phyloP scores from a whole-genome alignment of 2,888 invertebrate genomes.

The Megastigmus dorsalis region DNA sequence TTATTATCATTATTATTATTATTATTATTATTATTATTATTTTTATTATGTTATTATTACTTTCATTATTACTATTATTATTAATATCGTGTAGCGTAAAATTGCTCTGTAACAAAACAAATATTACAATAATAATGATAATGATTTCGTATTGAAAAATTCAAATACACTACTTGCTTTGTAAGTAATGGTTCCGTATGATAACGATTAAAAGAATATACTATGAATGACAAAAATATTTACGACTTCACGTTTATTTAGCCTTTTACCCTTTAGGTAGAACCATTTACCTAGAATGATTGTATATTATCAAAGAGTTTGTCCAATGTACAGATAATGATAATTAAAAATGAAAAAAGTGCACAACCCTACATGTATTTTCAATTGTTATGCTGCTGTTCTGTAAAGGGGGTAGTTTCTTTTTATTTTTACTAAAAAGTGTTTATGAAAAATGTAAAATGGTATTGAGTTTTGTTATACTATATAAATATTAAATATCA shows the following conservation, averaged over 20 bases:
- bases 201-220: slow-evolving; percentile 53
- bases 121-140: slow-evolving; percentile 62
- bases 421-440: slow-evolving; percentile 11
- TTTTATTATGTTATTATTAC: slow-evolving; percentile 25
- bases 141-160: slow-evolving; percentile 63
- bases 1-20: slow-evolving; percentile 45
- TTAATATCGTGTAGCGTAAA: slow-evolving; percentile 52
- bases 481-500: too few species aligned
- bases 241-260: too few species aligned
- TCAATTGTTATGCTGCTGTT: slow-evolving; percentile 26
- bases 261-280: too few species aligned
- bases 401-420: not conserved
- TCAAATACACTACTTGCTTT: slow-evolving; percentile 70
- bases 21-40: slow-evolving; percentile 37
- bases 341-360: too few species aligned
- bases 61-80: slow-evolving; percentile 44
- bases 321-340: too few species aligned
- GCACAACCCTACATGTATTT: too few species aligned
- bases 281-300: too few species aligned
- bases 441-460: too few species aligned
- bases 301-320: too few species aligned
- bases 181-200: slow-evolving; percentile 72
- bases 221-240: slow-evolving; percentile 50
- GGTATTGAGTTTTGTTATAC: too few species aligned
- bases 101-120: slow-evolving; percentile 56